Conservation (phyloP, 2,888 invertebrate genomes). For the Synergus umbraculus region DNA sequence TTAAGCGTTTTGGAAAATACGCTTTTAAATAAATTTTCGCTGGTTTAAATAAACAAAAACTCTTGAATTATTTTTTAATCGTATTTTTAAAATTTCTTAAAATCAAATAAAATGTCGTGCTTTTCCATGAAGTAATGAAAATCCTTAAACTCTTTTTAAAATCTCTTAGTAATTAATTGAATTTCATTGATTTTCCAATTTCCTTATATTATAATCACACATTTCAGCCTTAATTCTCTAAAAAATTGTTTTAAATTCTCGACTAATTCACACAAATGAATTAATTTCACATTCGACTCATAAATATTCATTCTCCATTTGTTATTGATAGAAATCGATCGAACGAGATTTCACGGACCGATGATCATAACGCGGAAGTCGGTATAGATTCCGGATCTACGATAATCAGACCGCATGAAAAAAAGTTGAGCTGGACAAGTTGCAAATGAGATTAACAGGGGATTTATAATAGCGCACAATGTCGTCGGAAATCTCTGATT, state of each 20-base stretch:
- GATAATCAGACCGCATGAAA: constrained; percentile 1
- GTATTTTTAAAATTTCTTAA: no score
- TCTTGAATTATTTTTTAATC: no score
- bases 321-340: constrained; percentile 4
- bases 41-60: no score
- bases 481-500: constrained; percentile 8
- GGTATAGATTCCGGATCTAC: constrained; percentile 1
- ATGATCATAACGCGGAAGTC: constrained; percentile 16
- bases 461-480: not conserved
- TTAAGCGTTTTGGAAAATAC: no score
- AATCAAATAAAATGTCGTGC: no score
- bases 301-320: constrained; percentile 26
- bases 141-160: no score
- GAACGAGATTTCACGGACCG: constrained; percentile 12
- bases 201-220: not conserved
- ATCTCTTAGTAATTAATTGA: no score
- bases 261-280: not conserved
- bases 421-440: constrained; percentile 12
- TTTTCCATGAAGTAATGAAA: no score
- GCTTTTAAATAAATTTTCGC: no score
- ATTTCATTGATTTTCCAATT: not conserved
- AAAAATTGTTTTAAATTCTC: not conserved
- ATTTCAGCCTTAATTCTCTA: not conserved
- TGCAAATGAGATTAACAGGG: constrained; percentile 12
- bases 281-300: not conserved